Base-by-base conservation (phyloP, 2,797 vertebrate genomes). In the Pseudotriccus pelzelni region DNA sequence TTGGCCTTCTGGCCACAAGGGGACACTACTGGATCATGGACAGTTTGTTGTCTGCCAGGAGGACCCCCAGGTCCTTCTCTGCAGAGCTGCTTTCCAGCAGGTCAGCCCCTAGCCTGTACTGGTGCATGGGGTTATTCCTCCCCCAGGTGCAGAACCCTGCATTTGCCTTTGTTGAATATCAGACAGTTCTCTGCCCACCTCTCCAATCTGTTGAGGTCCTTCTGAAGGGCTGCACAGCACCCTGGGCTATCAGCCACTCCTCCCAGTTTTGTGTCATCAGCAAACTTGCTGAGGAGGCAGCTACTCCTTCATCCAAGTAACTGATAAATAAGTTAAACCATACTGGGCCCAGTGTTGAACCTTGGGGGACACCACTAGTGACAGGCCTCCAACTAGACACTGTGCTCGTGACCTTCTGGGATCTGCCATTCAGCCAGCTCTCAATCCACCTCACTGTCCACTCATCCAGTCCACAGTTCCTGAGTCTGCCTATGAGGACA, bases 181-280 rank as follows among this genome's bases (percentile, higher is more conserved):
- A 47, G 12, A 34, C 30, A 9, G 12, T 60, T 44, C 37, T 34
- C 46, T 60, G 21, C 30, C 53, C 53, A 53, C 36, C 34, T 47
- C 39, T 88, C 30, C 7, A 41, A 2, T 8, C 5, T 47, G 5
- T 11, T 30, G 2, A 8, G 30, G 30, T 19, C 24, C 34, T 12
- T 39, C 28, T 62, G 47, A 69, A 77, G 47, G 23, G 46, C 39
- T 39, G 39, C 28, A 34, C n/a, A 39, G 19, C 39, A 16, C 17
- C 30, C 4, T 58, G 37, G n/a, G 17, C 5, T 34, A 25, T 7
- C 0, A 1, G 37, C 6, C 1, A 2, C 39, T 60, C 6, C 14
- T 60, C 30, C 34, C 21, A 53, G 7, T 3, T 74, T 36, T 74
- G n/a, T 15, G 39, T 19, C 12, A 13, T 47, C 44, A 53, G 39